Evolutionary conservation across 2,797 vertebrate genomes (phyloP).

Genomic region (Notoglanidium macrostoma): DNA sequence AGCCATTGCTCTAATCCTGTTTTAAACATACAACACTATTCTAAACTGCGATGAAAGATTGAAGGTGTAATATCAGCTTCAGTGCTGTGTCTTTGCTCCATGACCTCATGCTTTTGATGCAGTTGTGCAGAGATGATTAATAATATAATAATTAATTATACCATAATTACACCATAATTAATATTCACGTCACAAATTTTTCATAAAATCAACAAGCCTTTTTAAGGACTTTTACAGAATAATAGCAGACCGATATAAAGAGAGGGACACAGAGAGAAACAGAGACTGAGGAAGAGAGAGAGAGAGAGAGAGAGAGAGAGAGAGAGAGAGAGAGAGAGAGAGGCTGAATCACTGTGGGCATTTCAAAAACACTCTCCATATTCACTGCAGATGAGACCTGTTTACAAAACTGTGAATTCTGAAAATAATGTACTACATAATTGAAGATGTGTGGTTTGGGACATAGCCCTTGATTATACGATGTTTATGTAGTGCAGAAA

Average conservation of each 20-base stretch:
- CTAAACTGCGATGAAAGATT: not conserved
- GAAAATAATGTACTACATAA: too few relatives aligned
- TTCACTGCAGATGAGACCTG: not conserved
- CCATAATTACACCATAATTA: not conserved
- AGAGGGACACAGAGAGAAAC: not conserved
- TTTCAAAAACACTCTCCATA: not conserved
- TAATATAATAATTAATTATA: too few relatives aligned
- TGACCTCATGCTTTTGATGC: not conserved
- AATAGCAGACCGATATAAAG: not conserved
- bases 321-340: not conserved
- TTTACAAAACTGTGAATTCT: not conserved
- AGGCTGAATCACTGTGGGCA: not conserved
- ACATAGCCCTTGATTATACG: not conserved
- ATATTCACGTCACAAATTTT: not conserved
- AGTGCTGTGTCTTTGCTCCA: not conserved
- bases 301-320: not conserved
- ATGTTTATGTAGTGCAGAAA: not conserved
- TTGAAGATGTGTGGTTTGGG: not conserved
- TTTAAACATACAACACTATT: not conserved
- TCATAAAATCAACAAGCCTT: not conserved
- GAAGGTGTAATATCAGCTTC: not conserved
- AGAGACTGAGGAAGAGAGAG: not conserved
- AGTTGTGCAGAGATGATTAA: not conserved
- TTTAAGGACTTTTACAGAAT: not conserved
- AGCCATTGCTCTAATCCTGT: not conserved